phyloP scores from a whole-genome alignment of 2,797 vertebrate species.

The Meda fulgida region DNA sequence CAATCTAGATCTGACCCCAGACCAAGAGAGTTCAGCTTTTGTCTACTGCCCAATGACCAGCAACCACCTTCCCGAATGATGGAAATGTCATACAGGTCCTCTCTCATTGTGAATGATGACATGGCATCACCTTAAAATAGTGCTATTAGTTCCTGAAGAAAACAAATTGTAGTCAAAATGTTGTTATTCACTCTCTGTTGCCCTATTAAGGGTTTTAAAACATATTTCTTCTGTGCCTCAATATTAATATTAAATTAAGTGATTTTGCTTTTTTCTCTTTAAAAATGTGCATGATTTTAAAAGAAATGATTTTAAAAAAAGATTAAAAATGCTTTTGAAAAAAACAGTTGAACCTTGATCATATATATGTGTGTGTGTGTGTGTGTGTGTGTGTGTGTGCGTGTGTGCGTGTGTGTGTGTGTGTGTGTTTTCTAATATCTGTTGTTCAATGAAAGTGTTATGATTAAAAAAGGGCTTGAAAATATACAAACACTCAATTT shows the following conservation, averaged over 20 bases:
- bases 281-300: neutral
- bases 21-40: slow-evolving; percentile 73
- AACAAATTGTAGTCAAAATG: slow-evolving; percentile 65
- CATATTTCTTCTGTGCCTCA: neutral
- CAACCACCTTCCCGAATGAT: slow-evolving; percentile 77
- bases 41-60: slow-evolving; percentile 80
- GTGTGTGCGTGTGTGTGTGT: no score
- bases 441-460: neutral
- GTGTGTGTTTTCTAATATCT: no score
- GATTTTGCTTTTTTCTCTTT: neutral
- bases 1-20: slow-evolving; percentile 76
- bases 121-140: slow-evolving; percentile 73
- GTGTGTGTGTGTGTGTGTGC: no score
- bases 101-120: slow-evolving; percentile 72
- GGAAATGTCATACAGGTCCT: slow-evolving; percentile 76
- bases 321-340: neutral
- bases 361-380: no score
- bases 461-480: slow-evolving; percentile 3
- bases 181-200: slow-evolving; percentile 5
- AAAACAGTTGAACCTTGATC: neutral
- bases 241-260: neutral
- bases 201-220: slow-evolving; percentile 3
- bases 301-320: neutral
- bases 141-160: slow-evolving; percentile 69
- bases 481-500: slow-evolving; percentile 10